Evolutionary conservation across 2,113 vertebrate genomes (phyloP), one percentile per base, ranked within the genome.

Genomic region (Datnioides undecimradiatus): DNA sequence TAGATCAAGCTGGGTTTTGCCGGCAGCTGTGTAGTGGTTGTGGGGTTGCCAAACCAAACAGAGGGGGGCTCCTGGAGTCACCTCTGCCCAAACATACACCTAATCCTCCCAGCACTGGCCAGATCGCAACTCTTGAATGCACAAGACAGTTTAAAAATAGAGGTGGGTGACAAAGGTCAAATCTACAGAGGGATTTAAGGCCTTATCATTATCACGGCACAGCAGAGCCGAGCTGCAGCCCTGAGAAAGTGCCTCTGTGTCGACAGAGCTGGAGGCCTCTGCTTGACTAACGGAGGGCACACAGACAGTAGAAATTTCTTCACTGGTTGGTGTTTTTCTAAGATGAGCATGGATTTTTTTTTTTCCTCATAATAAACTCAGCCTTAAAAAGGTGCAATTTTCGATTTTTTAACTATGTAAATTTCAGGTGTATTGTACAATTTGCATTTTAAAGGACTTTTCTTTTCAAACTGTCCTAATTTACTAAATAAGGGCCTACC

Each of bases 121-220:
- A 64, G 85, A 87, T 82, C 80, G 73, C 82, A 86, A 66, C 82
- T 77, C 82, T 76, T 17, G 45, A 87, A 89, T 72, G 69, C 86
- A 76, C 80, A 88, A 86, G 87, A 79, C 80, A 84, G 88, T 90
- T 92, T 90, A 91, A 93, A 95, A 93, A 95, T 87, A 93, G 90
- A 82, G 74, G 51, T 38, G 62, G 55, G 34, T 60, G 90, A 73
- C 93, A 94, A 86, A 93, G 93, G 93, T 95, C 92, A 94, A 72
- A 91, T 88, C 91, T 90, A 92, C 93, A 91, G 80, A 86, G 87
- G 92, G 94, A 94, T 95, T 93, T 93, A 90, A 74, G 81, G 93
- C 86, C 91, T 95, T 93, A 93, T 84, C 86, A 83, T 94, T 90
- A 94, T 93, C 93, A 92, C 91, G 88, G 84, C 90, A 93, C 74